Evolutionary conservation across 2,888 invertebrate genomes (phyloP), one percentile per base, ranked within the genome.

Genomic region (Nomada ruficornis): DNA sequence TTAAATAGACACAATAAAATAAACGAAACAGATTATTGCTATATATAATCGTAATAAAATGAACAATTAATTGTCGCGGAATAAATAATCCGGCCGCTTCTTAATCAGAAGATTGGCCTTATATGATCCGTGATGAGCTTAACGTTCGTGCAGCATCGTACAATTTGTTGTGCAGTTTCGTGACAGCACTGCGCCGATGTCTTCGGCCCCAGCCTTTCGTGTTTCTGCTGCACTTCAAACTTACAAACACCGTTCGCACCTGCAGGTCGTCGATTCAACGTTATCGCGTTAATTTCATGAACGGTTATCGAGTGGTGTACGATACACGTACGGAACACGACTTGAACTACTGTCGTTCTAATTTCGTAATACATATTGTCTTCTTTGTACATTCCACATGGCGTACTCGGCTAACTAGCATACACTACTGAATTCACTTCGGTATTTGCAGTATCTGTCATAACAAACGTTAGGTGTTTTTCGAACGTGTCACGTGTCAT

Each of bases 351-450:
- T 59, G 50, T 77, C 52, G 75, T 26, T 60, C 75, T 57, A 73
- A 76, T 83, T 82, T 86, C 78, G 68, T 65, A 76, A 82, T 64
- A 50, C 50, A 18, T 50, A 52, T 73, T 70, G 68, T 82, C 71
- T 78, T 64, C 80, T 60, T 54, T 67, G 20, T 26, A 68, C 60
- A 63, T 55, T 75, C 63, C 57, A n/a, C 62, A 55, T 54, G 50
- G 26, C 52, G 23, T 26, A n/a, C 52, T 44, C 20, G 36, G 20
- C 26, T 62, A 59, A 71, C 63, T 42, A 64, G 57, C 63, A 62
- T 54, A 44, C 50, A 63, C 54, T 68, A 62, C 54, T 71, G 50
- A 77, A 77, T 71, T 72, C 63, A 62, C 26, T 55, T 44, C 69
- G 62, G 50, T 80, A 74, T 72, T 77, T 64, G 57, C 68, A 47